Evolutionary conservation across 2,888 invertebrate species (phyloP).

Genomic region (Saturnia japonica): DNA sequence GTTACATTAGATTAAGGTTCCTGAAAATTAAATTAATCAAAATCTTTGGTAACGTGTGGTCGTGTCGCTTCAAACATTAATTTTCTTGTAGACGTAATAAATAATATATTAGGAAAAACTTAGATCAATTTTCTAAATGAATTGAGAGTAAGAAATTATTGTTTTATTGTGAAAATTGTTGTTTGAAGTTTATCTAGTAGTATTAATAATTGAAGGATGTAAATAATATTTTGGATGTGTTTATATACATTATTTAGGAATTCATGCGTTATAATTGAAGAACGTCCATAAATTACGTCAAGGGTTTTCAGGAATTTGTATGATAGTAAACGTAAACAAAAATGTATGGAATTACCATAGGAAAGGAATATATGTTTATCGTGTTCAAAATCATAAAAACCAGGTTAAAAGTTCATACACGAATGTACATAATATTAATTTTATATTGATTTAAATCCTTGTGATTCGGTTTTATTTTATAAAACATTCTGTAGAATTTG

Average conservation of each 20-base stretch:
- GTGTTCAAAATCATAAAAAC: not conserved
- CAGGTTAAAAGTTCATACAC: not conserved
- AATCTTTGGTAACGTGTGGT: conserved; percentile 41
- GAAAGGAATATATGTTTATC: not conserved
- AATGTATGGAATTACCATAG: not conserved
- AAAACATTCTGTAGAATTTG: too few species aligned
- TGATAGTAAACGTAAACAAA: not conserved
- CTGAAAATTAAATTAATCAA: conserved; percentile 36
- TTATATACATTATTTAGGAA: conserved; percentile 11
- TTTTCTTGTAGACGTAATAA: conserved; percentile 38
- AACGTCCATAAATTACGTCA: not conserved
- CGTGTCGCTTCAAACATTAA: conserved; percentile 62
- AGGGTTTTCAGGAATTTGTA: not conserved
- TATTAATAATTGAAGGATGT: conserved; percentile 17
- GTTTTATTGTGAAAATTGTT: conserved; percentile 60
- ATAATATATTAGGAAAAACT: conserved; percentile 12
- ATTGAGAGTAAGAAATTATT: conserved; percentile 68
- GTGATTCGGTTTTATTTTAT: too few species aligned
- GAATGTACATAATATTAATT: not conserved
- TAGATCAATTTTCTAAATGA: conserved; percentile 42
- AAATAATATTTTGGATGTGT: conserved; percentile 19
- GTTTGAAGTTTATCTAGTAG: conserved; percentile 55
- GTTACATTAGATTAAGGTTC: conserved; percentile 53
- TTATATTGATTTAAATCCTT: too few species aligned
- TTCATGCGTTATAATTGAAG: conserved; percentile 6